Percentiles rank a stretch among this genome's conserved stretches.
phyloP scores from a whole-genome alignment of 2,888 invertebrate species.

The Thera britannica region DNA sequence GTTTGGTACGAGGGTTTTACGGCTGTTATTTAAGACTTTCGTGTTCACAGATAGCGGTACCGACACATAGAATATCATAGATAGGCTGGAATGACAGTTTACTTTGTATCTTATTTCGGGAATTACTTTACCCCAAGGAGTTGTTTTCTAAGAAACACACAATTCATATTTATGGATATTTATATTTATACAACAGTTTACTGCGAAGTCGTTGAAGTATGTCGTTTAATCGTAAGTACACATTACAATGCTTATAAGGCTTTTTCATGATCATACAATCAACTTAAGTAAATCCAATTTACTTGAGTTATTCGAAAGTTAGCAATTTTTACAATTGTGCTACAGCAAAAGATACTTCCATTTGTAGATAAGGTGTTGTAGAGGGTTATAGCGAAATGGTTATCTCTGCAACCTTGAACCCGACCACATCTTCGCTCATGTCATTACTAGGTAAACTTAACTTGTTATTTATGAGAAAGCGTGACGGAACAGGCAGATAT shows the following conservation, averaged over 20 bases:
- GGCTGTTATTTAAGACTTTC: conserved; percentile 46
- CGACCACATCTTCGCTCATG: background rate
- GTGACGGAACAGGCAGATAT: background rate
- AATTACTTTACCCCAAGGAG: conserved; percentile 3
- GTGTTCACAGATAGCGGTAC: conserved; percentile 36
- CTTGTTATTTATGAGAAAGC: background rate
- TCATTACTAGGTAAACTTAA: background rate
- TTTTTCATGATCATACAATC: background rate
- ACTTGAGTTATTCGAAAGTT: background rate
- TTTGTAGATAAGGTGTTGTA: background rate
- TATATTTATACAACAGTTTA: conserved; percentile 1
- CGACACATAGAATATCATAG: conserved; percentile 13
- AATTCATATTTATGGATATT: conserved; percentile 9
- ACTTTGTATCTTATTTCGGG: conserved; percentile 12
- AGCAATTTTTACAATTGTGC: background rate
- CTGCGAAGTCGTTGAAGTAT: background rate
- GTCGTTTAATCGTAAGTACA: background rate
- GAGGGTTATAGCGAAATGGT: background rate
- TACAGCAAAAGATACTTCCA: background rate
- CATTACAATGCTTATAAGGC: background rate
- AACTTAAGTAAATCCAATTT: background rate
- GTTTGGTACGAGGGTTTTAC: conserved; percentile 43
- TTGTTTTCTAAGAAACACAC: background rate
- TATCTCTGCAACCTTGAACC: background rate
- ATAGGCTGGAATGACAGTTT: conserved; percentile 21